Evolutionary conservation across 2,113 vertebrate genomes (phyloP).

Genomic region (Kobus ellipsiprymnus): DNA sequence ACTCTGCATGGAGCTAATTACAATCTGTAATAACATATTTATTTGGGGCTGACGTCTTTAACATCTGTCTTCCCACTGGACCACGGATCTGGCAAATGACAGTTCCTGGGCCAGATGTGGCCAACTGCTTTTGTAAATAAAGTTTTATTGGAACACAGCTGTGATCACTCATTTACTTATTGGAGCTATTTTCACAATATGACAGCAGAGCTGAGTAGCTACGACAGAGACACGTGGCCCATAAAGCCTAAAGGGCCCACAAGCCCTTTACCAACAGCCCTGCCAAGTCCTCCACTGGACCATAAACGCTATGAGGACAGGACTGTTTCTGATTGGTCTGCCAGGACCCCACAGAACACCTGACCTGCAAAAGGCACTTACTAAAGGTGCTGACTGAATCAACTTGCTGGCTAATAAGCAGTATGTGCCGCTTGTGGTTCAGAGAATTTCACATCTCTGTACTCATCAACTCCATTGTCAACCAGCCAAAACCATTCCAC

Average conservation of each 20-base stretch:
- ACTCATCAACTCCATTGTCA: background rate
- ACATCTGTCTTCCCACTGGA: background rate
- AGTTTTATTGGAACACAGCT: background rate
- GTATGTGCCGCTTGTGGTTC: too few species aligned
- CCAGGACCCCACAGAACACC: background rate
- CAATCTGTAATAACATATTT: background rate
- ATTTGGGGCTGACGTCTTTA: background rate
- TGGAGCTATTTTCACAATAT: background rate
- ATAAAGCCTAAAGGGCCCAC: background rate
- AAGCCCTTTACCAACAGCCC: background rate
- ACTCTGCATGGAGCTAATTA: background rate
- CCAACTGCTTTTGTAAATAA: background rate
- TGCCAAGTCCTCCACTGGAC: background rate
- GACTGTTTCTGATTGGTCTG: background rate
- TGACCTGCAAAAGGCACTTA: background rate
- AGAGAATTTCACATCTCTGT: background rate
- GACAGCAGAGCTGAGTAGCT: accelerated
- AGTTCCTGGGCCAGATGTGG: background rate
- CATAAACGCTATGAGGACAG: background rate
- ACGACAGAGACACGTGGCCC: background rate
- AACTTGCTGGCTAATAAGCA: background rate
- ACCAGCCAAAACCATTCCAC: background rate
- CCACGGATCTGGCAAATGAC: background rate
- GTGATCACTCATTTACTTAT: background rate
- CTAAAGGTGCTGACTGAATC: background rate